phyloP scores from a whole-genome alignment of 2,113 vertebrate species.

The Fukomys damarensis region DNA sequence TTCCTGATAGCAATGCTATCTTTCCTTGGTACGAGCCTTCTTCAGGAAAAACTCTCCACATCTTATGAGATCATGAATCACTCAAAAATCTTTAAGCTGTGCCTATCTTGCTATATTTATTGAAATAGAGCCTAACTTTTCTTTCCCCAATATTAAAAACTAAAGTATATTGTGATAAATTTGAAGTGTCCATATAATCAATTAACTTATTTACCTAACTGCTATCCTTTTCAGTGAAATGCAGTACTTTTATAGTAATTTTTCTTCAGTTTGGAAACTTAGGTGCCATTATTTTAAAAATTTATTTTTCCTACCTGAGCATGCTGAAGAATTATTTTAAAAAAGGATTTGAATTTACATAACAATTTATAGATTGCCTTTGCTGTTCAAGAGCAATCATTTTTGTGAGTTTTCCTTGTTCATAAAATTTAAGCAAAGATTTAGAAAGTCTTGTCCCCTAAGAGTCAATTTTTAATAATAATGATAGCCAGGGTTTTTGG shows the following conservation, averaged over 20 bases:
- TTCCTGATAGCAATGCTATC: accelerated
- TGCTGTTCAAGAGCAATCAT: background rate
- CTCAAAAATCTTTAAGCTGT: background rate
- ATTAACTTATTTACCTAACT: background rate
- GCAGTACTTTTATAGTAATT: background rate
- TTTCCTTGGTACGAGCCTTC: background rate
- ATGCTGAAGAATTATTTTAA: background rate
- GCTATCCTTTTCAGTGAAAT: background rate
- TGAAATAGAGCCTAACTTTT: background rate
- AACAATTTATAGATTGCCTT: background rate
- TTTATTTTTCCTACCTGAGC: background rate
- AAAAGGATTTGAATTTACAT: background rate
- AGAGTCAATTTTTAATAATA: background rate
- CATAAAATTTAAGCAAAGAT: background rate
- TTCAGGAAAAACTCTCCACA: accelerated
- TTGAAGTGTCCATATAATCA: background rate
- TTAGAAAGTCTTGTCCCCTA: background rate
- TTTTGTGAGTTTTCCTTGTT: background rate
- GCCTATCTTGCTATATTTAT: background rate
- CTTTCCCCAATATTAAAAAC: background rate
- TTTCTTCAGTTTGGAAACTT: background rate
- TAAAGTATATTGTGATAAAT: background rate
- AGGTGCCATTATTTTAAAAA: background rate
- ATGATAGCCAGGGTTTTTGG: background rate
- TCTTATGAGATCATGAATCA: background rate